phyloP scores from a whole-genome alignment of 2,113 vertebrate genomes.

The Propithecus coquereli region DNA sequence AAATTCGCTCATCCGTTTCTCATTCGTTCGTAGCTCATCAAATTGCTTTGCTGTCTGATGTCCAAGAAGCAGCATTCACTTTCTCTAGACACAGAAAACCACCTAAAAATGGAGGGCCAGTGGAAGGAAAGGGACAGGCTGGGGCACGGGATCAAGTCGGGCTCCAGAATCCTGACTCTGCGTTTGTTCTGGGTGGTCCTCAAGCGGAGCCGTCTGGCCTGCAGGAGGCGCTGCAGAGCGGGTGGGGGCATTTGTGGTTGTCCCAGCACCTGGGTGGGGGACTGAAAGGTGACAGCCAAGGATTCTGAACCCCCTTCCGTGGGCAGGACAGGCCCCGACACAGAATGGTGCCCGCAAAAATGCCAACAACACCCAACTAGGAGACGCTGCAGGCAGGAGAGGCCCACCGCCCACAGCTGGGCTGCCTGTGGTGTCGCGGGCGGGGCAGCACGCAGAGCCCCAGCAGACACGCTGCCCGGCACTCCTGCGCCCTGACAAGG shows the following conservation, averaged over 20 bases:
- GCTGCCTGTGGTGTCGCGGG: no score
- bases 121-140: not conserved
- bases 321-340: not conserved
- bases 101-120: not conserved
- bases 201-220: not conserved
- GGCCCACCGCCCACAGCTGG: no score
- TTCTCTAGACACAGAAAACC: not conserved
- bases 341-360: not conserved
- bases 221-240: accelerated
- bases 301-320: not conserved
- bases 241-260: not conserved
- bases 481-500: not conserved
- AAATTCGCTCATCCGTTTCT: slow-evolving; percentile 54
- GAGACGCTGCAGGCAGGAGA: not conserved
- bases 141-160: no score
- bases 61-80: not conserved
- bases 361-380: not conserved
- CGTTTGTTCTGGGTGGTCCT: not conserved
- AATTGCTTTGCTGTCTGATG: slow-evolving; percentile 55
- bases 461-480: no score
- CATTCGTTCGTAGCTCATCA: slow-evolving; percentile 57
- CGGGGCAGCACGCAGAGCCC: accelerated
- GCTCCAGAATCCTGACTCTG: not conserved
- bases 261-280: not conserved
- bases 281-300: not conserved